phyloP scores from a whole-genome alignment of 2,888 invertebrate species.

The Seira ritae region DNA sequence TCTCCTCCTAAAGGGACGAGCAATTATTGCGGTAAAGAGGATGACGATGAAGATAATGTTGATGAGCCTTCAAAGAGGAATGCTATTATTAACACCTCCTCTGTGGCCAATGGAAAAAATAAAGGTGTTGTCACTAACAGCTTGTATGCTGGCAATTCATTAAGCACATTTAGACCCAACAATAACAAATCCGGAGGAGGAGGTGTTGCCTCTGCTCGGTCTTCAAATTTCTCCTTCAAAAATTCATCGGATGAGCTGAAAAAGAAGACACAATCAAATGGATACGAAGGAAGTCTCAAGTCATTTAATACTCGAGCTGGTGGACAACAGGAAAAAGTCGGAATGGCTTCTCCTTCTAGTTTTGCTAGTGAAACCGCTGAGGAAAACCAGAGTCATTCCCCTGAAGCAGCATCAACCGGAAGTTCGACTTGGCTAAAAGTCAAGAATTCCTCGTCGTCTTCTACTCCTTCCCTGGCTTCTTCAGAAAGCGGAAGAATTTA shows the following conservation, averaged over 20 bases:
- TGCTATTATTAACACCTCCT: neutral
- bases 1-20: constrained; percentile 40
- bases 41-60: constrained; percentile 13
- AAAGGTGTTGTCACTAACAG: constrained; percentile 30
- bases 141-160: constrained; percentile 17
- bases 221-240: too few species aligned
- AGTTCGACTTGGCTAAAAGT: constrained; percentile 64
- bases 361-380: too few species aligned
- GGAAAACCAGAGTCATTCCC: constrained; percentile 43
- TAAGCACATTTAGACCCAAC: constrained; percentile 32
- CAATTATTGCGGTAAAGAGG: constrained; percentile 44
- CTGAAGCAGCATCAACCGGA: constrained; percentile 56
- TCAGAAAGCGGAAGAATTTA: too few species aligned
- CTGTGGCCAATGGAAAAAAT: constrained; percentile 12
- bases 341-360: too few species aligned
- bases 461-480: neutral
- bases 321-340: too few species aligned
- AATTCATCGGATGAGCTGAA: too few species aligned
- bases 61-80: neutral
- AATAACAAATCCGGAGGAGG: constrained; percentile 44
- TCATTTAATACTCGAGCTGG: too few species aligned
- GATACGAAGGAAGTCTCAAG: too few species aligned
- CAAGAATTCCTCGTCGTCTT: constrained; percentile 43
- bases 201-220: constrained; percentile 16
- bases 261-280: too few species aligned